Evolutionary conservation across 2,797 vertebrate genomes (phyloP), one percentile per base, ranked within the genome.

Genomic region (Syndactyla subalaris): DNA sequence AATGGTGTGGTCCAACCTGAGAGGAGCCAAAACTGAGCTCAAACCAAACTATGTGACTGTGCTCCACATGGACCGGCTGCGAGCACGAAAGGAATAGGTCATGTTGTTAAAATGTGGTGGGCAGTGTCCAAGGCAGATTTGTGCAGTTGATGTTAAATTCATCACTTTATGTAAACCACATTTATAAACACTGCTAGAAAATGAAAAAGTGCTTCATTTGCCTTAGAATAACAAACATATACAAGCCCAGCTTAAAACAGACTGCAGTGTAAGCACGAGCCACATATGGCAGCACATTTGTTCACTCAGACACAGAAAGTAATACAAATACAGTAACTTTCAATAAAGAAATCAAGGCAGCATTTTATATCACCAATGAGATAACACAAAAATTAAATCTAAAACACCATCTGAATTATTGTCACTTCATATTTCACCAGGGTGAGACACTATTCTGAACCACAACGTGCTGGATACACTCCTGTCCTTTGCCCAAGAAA

Each of bases 21-120:
- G 79, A 86, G 45, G 74, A 93, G 83, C 70, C 76, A 93, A 92
- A 89, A 70, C 62, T 73, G 27, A 78, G 85, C 51, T 89, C 77
- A 92, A 97, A 73, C 57, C 67, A 86, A 96, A 96, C 62, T 83
- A 92, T 57, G 92, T 18, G 14, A 81, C 80, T 84, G 75, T 24
- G 12, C 30, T 73, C 24, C 89, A 92, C 82, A 93, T 67, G 82
- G 95, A 45, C 11, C 12, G 6, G 55, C 66, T 87, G 74, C n/a
- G 45, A 97, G 97, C 97, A 95, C 71, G 74, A 95, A 96, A 96
- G 54, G 73, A 97, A 43, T 96, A 95, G 91, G 96, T 98, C 97
- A 98, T 96, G 88, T 70, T 95, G 97, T 94, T 97, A 96, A 98
- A 98, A 98, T 97, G 96, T 92, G 73, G 95, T 95, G 89, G 87